Conservation (phyloP, 2,888 invertebrate genomes). For the Imbricaverruca yamaguchii region DNA sequence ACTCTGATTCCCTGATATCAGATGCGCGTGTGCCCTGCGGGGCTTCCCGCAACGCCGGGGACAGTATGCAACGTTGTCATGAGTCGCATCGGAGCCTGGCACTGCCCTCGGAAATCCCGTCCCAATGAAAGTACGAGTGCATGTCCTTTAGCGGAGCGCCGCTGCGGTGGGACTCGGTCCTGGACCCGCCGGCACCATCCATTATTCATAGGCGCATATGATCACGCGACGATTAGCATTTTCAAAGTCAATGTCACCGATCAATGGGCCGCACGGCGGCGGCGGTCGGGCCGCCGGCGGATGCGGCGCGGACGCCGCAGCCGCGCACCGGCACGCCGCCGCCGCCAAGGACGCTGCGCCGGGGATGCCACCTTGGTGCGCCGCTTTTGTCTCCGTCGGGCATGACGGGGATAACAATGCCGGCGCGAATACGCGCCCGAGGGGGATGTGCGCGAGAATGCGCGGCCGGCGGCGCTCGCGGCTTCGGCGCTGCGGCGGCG, state of each 20-base stretch:
- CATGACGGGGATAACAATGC: background rate
- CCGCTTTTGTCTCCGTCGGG: background rate
- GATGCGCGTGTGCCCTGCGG: no score
- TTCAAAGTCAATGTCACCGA: conserved; percentile 11
- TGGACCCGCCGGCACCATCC: background rate
- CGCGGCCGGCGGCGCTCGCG: background rate
- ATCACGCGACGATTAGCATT: background rate
- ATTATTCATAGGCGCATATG: background rate
- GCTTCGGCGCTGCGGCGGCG: background rate
- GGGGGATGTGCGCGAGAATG: background rate
- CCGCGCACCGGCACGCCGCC: background rate
- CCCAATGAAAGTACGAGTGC: no score
- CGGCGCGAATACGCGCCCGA: no score
- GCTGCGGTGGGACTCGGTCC: no score
- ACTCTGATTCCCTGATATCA: no score
- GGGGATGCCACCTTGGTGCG: background rate
- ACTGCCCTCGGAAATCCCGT: no score
- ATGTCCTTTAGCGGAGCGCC: no score
- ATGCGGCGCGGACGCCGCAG: background rate
- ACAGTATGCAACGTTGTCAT: no score
- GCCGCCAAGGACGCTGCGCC: no score
- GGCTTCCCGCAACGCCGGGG: no score
- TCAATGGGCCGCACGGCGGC: background rate
- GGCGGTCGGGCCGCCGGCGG: background rate
- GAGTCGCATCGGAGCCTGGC: no score